phyloP scores from a whole-genome alignment of 2,797 vertebrate species.

The Taeniopygia guttata region DNA sequence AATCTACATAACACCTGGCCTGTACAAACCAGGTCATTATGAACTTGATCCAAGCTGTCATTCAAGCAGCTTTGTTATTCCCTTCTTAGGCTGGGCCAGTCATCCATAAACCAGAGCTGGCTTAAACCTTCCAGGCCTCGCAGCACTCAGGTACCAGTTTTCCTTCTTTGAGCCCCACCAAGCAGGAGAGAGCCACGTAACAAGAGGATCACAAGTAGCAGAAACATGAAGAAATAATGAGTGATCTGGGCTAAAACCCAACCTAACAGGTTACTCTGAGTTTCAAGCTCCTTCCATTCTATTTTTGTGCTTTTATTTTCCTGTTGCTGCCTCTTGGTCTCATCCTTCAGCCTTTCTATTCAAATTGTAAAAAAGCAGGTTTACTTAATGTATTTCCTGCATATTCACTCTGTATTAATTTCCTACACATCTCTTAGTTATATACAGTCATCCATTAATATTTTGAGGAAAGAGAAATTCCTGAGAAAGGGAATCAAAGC shows the following conservation, averaged over 20 bases:
- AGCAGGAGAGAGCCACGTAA: background rate
- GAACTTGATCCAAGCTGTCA: conserved; percentile 76
- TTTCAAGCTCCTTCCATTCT: background rate
- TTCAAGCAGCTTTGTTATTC: conserved; percentile 72
- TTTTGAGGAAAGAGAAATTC: background rate
- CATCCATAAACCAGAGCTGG: conserved; percentile 11
- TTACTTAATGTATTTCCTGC: background rate
- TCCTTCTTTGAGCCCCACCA: background rate
- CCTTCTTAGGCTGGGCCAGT: conserved; percentile 37
- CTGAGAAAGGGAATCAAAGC: background rate
- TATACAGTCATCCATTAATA: background rate
- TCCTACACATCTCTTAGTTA: background rate
- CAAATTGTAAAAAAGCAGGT: background rate
- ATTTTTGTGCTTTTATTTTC: background rate
- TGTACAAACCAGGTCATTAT: conserved; percentile 78
- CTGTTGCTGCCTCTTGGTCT: background rate
- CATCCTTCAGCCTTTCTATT: background rate
- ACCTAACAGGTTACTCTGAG: background rate
- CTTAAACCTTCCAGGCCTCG: background rate
- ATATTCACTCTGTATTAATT: background rate
- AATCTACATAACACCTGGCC: conserved; percentile 81
- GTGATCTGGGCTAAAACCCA: background rate
- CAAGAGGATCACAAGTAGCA: background rate
- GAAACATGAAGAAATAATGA: background rate
- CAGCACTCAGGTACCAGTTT: background rate